Percentiles rank a stretch among this genome's conserved stretches.
phyloP scores from a whole-genome alignment of 2,888 invertebrate genomes.

The Caradrina kadenii region DNA sequence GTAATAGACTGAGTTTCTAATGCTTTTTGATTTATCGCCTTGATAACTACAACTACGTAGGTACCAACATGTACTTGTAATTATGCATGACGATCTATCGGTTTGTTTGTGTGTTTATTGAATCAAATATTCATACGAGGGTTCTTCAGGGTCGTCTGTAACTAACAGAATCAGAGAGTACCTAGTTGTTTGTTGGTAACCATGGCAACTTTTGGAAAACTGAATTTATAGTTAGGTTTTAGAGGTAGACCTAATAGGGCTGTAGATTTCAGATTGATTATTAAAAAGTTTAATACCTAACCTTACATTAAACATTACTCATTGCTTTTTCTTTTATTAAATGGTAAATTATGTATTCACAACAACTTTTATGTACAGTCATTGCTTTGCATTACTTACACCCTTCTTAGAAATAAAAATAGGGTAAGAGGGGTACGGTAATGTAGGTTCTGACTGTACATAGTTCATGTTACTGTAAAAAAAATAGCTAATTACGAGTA shows the following conservation, averaged over 20 bases:
- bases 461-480: too few relatives aligned
- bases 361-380: too few relatives aligned
- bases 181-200: neutral
- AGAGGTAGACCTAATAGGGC: neutral
- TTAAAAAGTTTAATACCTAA: neutral
- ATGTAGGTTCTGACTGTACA: too few relatives aligned
- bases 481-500: too few relatives aligned
- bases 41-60: constrained; percentile 23
- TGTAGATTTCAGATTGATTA: neutral
- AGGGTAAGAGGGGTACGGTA: too few relatives aligned
- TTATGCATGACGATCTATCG: neutral
- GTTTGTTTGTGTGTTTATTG: neutral
- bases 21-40: constrained; percentile 47
- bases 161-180: neutral
- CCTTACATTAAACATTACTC: too few relatives aligned
- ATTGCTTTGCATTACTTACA: too few relatives aligned
- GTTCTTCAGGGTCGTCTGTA: neutral
- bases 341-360: too few relatives aligned
- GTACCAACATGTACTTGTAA: neutral
- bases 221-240: neutral
- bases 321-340: too few relatives aligned
- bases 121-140: neutral
- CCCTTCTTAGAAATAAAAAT: too few relatives aligned
- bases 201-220: neutral
- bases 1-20: constrained; percentile 52